These are phyloP conservation scores for Cantharis rufa DNA, from an alignment of 2,888 invertebrate genomes.

Conservation along the genomic window DNA sequence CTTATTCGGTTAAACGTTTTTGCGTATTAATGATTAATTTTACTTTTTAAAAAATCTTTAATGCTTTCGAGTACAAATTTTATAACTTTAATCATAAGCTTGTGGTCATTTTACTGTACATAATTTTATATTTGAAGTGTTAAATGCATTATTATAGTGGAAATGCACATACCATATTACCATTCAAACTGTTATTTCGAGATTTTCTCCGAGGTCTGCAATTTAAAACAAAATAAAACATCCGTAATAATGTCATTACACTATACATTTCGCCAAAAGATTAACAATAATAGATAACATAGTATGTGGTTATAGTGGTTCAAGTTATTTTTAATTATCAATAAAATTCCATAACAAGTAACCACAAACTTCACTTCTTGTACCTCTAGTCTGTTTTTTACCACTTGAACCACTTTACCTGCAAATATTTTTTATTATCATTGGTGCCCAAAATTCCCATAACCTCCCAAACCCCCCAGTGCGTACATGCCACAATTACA, in stretches of 20 bases:
- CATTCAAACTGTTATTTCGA: background rate
- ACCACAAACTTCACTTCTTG: background rate
- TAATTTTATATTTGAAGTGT: conserved; percentile 42
- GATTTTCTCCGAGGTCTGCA: background rate
- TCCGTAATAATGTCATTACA: background rate
- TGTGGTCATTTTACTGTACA: conserved; percentile 35
- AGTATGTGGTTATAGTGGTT: background rate
- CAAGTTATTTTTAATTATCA: background rate
- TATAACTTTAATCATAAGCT: conserved; percentile 8
- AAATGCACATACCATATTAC: background rate
- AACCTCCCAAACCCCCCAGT: too few species aligned
- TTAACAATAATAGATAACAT: background rate
- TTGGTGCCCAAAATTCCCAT: too few species aligned
- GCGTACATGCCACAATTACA: too few species aligned
- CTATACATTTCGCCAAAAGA: background rate
- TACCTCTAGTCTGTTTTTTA: background rate
- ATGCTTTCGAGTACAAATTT: conserved; percentile 8
- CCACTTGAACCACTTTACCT: too few species aligned
- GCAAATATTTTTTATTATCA: too few species aligned
- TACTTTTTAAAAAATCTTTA: background rate
- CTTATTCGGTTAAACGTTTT: background rate
- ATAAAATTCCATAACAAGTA: background rate
- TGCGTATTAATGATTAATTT: conserved; percentile 9
- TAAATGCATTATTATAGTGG: conserved; percentile 44
- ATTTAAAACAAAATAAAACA: background rate